A percentile compares a stretch with the other conserved stretches of the same genome.
Evolutionary conservation across 64 coral and sea anemone species (phyloP).

Genomic region (Exaiptasia diaphana): DNA sequence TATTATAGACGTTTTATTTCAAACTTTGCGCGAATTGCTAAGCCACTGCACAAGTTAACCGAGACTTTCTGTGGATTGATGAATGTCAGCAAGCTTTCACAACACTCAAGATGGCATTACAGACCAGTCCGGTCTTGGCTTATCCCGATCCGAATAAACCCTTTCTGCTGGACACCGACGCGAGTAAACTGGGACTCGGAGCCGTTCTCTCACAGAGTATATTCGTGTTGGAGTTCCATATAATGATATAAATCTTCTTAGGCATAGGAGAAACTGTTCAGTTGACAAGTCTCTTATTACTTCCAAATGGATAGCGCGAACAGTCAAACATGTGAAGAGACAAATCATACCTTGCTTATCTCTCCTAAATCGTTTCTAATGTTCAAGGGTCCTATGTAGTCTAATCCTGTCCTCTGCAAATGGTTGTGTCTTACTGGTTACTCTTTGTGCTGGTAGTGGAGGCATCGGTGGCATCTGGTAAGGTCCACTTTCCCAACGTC

Average conservation of each 20-base stretch:
- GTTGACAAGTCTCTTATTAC: slow-evolving; percentile 32
- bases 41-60: background rate
- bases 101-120: slow-evolving; percentile 8
- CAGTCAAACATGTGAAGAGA: slow-evolving; percentile 36
- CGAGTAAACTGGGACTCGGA: slow-evolving; percentile 12
- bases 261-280: slow-evolving; percentile 42
- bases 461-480: slow-evolving; percentile 34
- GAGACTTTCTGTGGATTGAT: slow-evolving; percentile 25
- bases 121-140: background rate
- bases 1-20: slow-evolving; percentile 9
- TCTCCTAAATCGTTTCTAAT: background rate
- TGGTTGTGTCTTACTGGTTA: slow-evolving; percentile 10
- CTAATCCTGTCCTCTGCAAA: background rate
- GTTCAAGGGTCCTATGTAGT: slow-evolving; percentile 20
- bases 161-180: slow-evolving; percentile 1
- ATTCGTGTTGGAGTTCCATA: slow-evolving; percentile 28
- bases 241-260: slow-evolving; percentile 34
- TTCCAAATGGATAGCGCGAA: slow-evolving; percentile 34
- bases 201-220: slow-evolving; percentile 26
- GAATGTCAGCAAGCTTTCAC: background rate
- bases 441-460: slow-evolving; percentile 42
- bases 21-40: slow-evolving; percentile 8
- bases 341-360: slow-evolving; percentile 29
- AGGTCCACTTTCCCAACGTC: slow-evolving; percentile 39
- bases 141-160: background rate